A percentile compares a stretch with the other conserved stretches of the same genome.
These are phyloP conservation scores for Blera fallax DNA, from an alignment of 2,888 invertebrate species.

Conservation along the genomic window DNA sequence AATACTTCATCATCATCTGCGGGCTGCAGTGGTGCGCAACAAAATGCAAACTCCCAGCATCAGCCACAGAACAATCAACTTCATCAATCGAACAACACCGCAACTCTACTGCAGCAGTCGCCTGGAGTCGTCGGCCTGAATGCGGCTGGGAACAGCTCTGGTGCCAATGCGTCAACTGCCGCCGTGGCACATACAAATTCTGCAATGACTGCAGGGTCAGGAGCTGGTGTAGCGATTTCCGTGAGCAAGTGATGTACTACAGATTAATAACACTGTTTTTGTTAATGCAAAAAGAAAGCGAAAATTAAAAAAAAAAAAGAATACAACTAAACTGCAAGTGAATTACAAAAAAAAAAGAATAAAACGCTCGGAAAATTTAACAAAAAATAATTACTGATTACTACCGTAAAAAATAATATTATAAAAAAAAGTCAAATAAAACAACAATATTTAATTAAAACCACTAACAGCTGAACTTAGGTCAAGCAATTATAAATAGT, in stretches of 20 bases:
- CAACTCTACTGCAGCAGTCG: constrained; percentile 74
- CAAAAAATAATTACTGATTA: constrained; percentile 66
- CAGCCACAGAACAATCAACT: constrained; percentile 72
- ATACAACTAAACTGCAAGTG: constrained; percentile 69
- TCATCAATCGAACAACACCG: constrained; percentile 79
- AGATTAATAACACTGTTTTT: constrained; percentile 73
- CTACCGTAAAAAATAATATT: constrained; percentile 66
- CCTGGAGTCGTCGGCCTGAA: constrained; percentile 51
- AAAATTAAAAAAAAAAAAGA: constrained; percentile 55
- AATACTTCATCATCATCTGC: constrained; percentile 66
- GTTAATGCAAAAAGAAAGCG: constrained; percentile 67
- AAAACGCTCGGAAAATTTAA: constrained; percentile 67
- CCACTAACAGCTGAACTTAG: constrained; percentile 73
- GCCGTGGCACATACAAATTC: constrained; percentile 78
- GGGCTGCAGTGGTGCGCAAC: constrained; percentile 71
- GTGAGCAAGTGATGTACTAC: constrained; percentile 77
- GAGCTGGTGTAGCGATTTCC: constrained; percentile 75
- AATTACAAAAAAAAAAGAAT: constrained; percentile 59
- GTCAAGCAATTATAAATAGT: constrained; percentile 72
- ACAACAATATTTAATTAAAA: constrained; percentile 72
- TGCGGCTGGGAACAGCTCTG: constrained; percentile 79
- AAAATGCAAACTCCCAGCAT: constrained; percentile 77
- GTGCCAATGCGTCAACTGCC: constrained; percentile 72
- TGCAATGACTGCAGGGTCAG: constrained; percentile 74
- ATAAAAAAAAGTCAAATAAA: constrained; percentile 69